Evolutionary conservation across 1,140 invertebrate genomes (phyloP), one percentile per base, ranked within the genome.

Genomic region (Bombyx mandarina): DNA sequence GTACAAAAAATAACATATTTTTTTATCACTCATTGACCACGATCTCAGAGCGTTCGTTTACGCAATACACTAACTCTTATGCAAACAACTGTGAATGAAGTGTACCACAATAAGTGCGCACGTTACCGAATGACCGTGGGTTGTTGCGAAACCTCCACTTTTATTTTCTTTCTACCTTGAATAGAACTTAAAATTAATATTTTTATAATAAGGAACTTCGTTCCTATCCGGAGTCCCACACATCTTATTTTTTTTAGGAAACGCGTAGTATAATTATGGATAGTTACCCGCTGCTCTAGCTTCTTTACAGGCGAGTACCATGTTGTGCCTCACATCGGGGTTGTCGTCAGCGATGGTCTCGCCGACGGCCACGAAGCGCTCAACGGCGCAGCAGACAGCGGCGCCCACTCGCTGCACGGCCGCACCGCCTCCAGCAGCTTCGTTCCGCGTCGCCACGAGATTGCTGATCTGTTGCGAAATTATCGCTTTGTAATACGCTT

Each of bases 331-430:
- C 66, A 99, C 97, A 85, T 99, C 98, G 9, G 94, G 93, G 90
- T 99, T 99, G 90, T 99, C 97, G 88, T 98, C 97, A 42, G 97
- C 98, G 76, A 99, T 99, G 62, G 97, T 96, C 88, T 99, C 98
- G 43, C 98, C 98, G 57, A 99, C 97, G 3, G 96, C 95, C 56
- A 99, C 97, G 90, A 99, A 99, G 61, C 98, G 91, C 80, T 99
- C 98, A 51, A 99, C 97, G 12, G 98, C 97, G 68, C 98, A 91
- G 85, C 97, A 97, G 45, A 99, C 96, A 9, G 97, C 95, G 76
- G 97, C 96, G 35, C 98, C 98, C 57, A 99, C 96, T 54, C 96
- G 91, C 55, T 96, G 93, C 62, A 99, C 92, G 9, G 96, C 96
- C 64, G 92, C 90, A 45, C 92, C 89, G 71, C 88, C 91, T 63